Percentiles rank a stretch among this genome's conserved stretches.
phyloP scores from a whole-genome alignment of 2,797 vertebrate genomes.

The Gymnothorax reevesii region DNA sequence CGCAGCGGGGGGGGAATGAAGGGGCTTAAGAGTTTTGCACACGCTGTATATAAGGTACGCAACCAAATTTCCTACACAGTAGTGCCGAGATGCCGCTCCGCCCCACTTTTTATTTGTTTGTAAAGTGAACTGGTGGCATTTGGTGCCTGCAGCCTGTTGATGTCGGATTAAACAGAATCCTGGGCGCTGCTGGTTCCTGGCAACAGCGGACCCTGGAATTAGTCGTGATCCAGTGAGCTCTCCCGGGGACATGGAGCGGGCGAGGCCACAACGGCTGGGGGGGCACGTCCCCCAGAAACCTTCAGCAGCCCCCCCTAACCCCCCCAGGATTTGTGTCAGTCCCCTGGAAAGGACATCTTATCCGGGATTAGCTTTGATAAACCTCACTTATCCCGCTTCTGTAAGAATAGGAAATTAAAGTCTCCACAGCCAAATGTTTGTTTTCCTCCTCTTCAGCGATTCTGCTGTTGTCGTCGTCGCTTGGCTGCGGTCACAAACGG shows the following conservation, averaged over 20 bases:
- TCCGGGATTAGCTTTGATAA: slow-evolving; percentile 63
- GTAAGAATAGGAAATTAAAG: slow-evolving; percentile 44
- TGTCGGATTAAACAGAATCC: slow-evolving; percentile 13
- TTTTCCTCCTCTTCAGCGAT: neutral
- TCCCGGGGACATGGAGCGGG: slow-evolving; percentile 10
- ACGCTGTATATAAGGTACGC: neutral
- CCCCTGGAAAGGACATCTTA: slow-evolving; percentile 57
- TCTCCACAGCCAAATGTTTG: slow-evolving; percentile 56
- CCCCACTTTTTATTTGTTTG: neutral
- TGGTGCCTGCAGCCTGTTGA: slow-evolving; percentile 7
- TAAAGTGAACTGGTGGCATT: neutral
- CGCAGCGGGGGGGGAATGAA: too few relatives aligned
- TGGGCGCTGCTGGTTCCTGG: slow-evolving; percentile 37
- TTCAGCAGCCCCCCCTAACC: neutral
- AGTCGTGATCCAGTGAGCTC: slow-evolving; percentile 42
- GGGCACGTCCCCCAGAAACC: neutral
- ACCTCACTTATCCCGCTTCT: slow-evolving; percentile 60
- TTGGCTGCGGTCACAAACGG: neutral
- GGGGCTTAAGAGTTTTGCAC: too few relatives aligned
- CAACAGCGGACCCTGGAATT: slow-evolving; percentile 38
- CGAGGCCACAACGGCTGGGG: slow-evolving; percentile 32
- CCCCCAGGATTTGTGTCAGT: slow-evolving; percentile 48
- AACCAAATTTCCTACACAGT: neutral
- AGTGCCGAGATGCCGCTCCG: neutral
- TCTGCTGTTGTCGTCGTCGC: neutral